These are phyloP conservation scores for Sinotaia quadrata DNA, from an alignment of 2,888 invertebrate genomes.

Conservation along the genomic window DNA sequence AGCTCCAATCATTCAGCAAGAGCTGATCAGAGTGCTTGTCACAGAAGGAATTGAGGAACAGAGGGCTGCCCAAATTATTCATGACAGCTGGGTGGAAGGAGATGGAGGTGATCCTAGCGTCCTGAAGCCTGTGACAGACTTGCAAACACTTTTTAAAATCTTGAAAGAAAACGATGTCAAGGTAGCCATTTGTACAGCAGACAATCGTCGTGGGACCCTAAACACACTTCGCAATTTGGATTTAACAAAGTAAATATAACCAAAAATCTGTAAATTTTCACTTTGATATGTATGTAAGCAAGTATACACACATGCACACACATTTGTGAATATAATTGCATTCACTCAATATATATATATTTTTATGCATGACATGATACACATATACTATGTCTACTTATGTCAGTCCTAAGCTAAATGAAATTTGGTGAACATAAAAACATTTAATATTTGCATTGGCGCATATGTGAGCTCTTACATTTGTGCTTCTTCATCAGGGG, in stretches of 20 bases:
- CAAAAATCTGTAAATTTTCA: neutral
- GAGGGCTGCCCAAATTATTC: conserved; percentile 55
- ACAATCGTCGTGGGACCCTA: conserved; percentile 64
- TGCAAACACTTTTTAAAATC: conserved; percentile 69
- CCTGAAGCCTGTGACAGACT: conserved; percentile 69
- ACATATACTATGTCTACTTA: too few relatives aligned
- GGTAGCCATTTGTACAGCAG: conserved; percentile 73
- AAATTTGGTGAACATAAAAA: too few relatives aligned
- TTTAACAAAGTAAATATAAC: conserved; percentile 43
- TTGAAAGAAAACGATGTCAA: conserved; percentile 70
- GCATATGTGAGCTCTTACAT: too few relatives aligned
- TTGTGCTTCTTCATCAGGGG: too few relatives aligned
- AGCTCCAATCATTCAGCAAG: conserved; percentile 50
- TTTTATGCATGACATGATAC: too few relatives aligned
- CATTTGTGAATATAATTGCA: too few relatives aligned
- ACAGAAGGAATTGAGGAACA: conserved; percentile 24
- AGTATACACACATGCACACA: too few relatives aligned
- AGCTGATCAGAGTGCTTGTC: conserved; percentile 42
- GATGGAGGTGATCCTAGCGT: conserved; percentile 56
- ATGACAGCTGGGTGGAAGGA: conserved; percentile 64
- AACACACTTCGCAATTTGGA: conserved; percentile 50
- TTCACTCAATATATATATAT: too few relatives aligned
- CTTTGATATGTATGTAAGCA: too few relatives aligned
- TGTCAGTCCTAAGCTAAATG: too few relatives aligned
- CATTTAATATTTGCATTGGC: too few relatives aligned